Evolutionary conservation across 2,888 invertebrate species (phyloP), one percentile per base, ranked within the genome.

Genomic region (Nudaria mundana): DNA sequence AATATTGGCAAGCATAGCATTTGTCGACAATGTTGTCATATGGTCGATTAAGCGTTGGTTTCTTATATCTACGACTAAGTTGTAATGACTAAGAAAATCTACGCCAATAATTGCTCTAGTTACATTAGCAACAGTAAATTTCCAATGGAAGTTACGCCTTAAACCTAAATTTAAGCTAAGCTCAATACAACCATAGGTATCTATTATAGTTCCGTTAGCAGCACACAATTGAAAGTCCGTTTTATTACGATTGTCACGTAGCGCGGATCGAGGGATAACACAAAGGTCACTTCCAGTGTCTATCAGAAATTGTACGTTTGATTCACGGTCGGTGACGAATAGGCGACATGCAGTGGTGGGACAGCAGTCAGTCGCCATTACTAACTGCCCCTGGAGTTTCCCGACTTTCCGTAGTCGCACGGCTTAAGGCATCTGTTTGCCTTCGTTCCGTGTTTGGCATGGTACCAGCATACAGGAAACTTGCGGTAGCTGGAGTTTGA

Each of bases 341-440:
- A 41, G 20, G 41, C 28, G 36, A 36, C 32, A 26, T 1, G 22
- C 12, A 11, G 10, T 22, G 5, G 22, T 0, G 1, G 14, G 25
- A 16, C 35, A 40, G 11, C 20, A 35, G 20, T 12, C 35, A 20
- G 40, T 8, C 40, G 33, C 33, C 32, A 7, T 37, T 24, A 37
- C 12, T 5, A 37, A 37, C 8, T 33, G 23, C 23, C 23, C 23
- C n/a, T 5, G 7, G 23, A 23, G 23, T 23, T 23, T 23, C n/a
- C 23, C 23, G 23, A 5, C 23, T 23, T 23, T 2, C 4, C 6
- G 7, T 7, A 23, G 23, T 23, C 23, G 23, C 23, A 23, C 3
- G 23, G 23, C 10, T 10, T 5, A 2, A 23, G 7, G 8, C 23
- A 23, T 4, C 10, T 23, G 2, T n/a, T 1, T 2, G 23, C 23